Evolutionary conservation across 2,888 invertebrate genomes (phyloP), one percentile per base, ranked within the genome.

Genomic region (Ditylenchus weischeri): DNA sequence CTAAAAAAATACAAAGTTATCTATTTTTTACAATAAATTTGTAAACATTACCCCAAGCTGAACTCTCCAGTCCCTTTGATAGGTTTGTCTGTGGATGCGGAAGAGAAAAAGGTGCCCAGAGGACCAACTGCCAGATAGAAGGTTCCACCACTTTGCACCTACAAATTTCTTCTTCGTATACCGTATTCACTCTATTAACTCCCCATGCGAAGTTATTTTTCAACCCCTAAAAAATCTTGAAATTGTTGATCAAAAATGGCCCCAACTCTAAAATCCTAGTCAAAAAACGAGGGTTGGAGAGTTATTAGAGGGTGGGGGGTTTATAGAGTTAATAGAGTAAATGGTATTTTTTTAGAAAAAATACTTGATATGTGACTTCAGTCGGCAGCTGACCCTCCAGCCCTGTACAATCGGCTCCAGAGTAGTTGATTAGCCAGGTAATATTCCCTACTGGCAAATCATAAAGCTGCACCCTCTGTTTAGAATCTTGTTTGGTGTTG

Each of bases 21-120:
- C 6, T 21, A 5, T 50, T 18, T 6, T 6, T 50, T 21, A 2
- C 5, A 50, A 2, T 18, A 5, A 50, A 18, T 1, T 57, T n/a
- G 23, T 29, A 18, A n/a, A n/a, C n/a, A n/a, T n/a, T n/a, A n/a
- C n/a, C 60, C 65, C 19, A 21, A 29, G 36, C 62, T 19, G 57
- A 73, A 70, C 50, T 71, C 72, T 47, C 72, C 72, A 3, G 71
- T 71, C 18, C 72, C 72, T 21, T 73, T 50, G 10, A 63, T 66
- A 11, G 72, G 75, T 36, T 71, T 71, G 13, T 62, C 38, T 8
- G 71, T 38, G 43, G 35, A 43, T 11, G 64, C 58, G 18, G 29
- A 23, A 8, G 57, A 18, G n/a, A 60, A 57, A 38, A 63, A 68
- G 29, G 57, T 43, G 13, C 71, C 71, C 4, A 49, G 13, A 15